phyloP scores from a whole-genome alignment of 2,797 vertebrate species.

The Malacoraja senta region DNA sequence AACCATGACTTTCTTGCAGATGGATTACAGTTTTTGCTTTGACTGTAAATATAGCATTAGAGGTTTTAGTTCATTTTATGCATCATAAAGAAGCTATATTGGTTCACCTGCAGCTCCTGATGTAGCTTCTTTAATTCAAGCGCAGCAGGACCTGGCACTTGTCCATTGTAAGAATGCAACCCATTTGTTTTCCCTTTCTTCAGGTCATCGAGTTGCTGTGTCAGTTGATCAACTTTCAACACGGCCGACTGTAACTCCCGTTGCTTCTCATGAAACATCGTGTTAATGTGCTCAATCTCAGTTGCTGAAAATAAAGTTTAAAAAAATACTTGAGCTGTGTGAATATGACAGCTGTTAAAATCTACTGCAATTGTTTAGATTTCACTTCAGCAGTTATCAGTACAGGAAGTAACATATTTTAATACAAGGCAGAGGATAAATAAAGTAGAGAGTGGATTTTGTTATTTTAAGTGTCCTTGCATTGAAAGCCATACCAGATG shows the following conservation, averaged over 20 bases:
- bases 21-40: background rate
- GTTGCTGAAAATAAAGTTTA: slow-evolving; percentile 63
- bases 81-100: background rate
- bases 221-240: slow-evolving; percentile 85
- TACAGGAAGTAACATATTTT: background rate
- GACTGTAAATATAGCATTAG: background rate
- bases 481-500: background rate
- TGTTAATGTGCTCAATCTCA: slow-evolving; percentile 91
- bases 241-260: slow-evolving; percentile 88
- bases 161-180: slow-evolving; percentile 66
- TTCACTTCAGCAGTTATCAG: background rate
- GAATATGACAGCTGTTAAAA: background rate
- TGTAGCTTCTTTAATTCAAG: slow-evolving; percentile 84
- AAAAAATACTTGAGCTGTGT: slow-evolving; percentile 25
- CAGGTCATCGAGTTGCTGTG: slow-evolving; percentile 87
- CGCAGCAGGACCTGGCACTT: slow-evolving; percentile 73
- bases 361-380: background rate
- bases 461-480: background rate
- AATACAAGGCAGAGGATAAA: background rate
- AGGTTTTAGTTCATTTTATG: background rate
- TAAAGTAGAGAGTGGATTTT: background rate
- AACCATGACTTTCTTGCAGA: background rate
- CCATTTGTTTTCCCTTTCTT: slow-evolving; percentile 82
- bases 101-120: slow-evolving; percentile 84
- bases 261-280: slow-evolving; percentile 94